Evolutionary conservation across 2,797 vertebrate genomes (phyloP).

Genomic region (Clamator glandarius): DNA sequence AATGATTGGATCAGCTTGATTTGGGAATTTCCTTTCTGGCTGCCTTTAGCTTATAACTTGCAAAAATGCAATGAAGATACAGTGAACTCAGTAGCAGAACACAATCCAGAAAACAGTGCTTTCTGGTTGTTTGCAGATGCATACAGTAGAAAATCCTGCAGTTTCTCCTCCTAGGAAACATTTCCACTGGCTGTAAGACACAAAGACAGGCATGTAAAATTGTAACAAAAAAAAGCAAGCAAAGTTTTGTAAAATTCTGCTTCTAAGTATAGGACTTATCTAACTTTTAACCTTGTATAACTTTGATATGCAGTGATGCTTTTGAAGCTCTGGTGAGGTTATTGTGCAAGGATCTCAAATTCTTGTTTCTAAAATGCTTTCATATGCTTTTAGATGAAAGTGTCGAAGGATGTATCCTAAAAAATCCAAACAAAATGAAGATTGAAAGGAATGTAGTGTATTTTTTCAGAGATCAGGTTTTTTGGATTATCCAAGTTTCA

Average conservation of each 20-base stretch:
- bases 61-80: background rate
- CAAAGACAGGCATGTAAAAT: background rate
- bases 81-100: background rate
- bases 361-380: background rate
- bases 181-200: background rate
- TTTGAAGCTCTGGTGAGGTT: background rate
- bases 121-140: background rate
- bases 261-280: background rate
- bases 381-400: background rate
- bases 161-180: background rate
- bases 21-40: background rate
- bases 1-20: background rate
- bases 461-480: background rate
- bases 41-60: background rate
- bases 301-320: accelerated
- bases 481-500: background rate
- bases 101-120: background rate
- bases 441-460: background rate
- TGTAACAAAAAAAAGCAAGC: background rate
- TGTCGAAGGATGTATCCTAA: background rate
- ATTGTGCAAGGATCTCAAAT: background rate
- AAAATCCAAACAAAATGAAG: background rate
- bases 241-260: background rate
- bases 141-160: background rate
- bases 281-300: background rate